Base-by-base conservation (phyloP, 2,797 vertebrate genomes). In the Poecilia picta region DNA sequence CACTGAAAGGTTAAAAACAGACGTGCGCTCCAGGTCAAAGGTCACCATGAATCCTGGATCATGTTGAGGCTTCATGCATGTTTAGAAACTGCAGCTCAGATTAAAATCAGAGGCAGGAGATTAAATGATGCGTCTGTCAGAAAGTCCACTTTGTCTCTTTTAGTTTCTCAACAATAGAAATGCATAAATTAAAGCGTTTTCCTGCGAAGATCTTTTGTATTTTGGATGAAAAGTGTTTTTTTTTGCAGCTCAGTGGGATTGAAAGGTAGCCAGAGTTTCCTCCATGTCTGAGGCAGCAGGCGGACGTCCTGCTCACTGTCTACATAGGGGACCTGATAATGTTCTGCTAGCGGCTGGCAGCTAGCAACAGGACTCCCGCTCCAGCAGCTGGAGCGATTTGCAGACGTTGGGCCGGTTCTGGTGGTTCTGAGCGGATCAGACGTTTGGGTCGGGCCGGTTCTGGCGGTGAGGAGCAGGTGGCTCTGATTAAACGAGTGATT, bases 401-500 rank as follows among this genome's bases (percentile, higher is more conserved):
- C 47, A 49, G 47, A 1, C 15, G 15, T 47, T 13, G 4, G 45
- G 45, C 12, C 13, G 43, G 43, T 45, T 45, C 43, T 45, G 45
- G 45, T 4, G 13, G 45, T 46, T 15, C 13, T 15, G 45, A 46
- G 45, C 13, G 45, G 13, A 15, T 46, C 16, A 49, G 47, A 49
- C 1, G 81, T 89, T 90, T 88, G 87, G 46, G 51, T 70, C 74
- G 80, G 72, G 66, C 3, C 57, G 5, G 43, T 64, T 8, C 46
- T 49, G 23, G 7, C 31, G 39, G 74, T 43, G 81, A 84, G 41
- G 77, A 88, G 91, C 90, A 87, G 91, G 82, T 90, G 89, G 78
- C 8, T 43, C 85, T 93, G 90, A 93, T 94, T 93, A 89, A 90
- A 81, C 68, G 66, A 77, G 85, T 93, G 91, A 94, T 95, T 94